Conservation (phyloP, 2,797 vertebrate species). For the Megalops cyprinoides region DNA sequence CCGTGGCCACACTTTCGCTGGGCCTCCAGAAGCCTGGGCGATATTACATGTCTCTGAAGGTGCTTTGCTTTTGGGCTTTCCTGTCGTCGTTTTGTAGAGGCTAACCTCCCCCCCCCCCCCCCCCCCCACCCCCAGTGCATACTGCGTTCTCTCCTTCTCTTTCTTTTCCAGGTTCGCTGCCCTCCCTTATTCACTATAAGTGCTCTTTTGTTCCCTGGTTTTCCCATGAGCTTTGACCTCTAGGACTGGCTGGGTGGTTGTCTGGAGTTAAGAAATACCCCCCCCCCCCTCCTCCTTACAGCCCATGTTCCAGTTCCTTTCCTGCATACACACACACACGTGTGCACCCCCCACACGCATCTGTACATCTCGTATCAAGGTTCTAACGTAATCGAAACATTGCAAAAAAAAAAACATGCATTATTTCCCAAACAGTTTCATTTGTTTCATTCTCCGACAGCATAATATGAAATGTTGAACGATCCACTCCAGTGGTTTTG, state of each 20-base stretch:
- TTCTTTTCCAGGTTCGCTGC: constrained; percentile 14
- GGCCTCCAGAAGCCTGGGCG: constrained; percentile 21
- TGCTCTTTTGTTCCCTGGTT: constrained; percentile 54
- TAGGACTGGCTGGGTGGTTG: constrained; percentile 46
- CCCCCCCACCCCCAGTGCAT: not conserved
- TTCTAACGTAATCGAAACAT: no score
- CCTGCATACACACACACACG: not conserved
- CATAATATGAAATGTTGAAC: no score
- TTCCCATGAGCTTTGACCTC: constrained; percentile 59
- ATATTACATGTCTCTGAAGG: constrained; percentile 38
- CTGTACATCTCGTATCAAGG: no score
- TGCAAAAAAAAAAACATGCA: no score
- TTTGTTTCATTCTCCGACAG: no score
- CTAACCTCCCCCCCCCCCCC: not conserved
- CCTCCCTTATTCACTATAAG: constrained; percentile 28
- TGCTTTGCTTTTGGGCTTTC: constrained; percentile 35
- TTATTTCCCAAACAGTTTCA: no score
- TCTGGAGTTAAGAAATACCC: constrained; percentile 43
- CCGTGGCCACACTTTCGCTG: constrained; percentile 19
- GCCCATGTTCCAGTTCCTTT: constrained; percentile 16
- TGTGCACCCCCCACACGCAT: not conserved
- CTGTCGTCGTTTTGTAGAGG: constrained; percentile 37
- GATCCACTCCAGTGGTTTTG: no score
- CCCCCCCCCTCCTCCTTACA: constrained; percentile 33
- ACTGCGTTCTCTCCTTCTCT: constrained; percentile 32